Percentiles rank a stretch among this genome's conserved stretches.
phyloP scores from a whole-genome alignment of 2,797 vertebrate species.

The Coendou prehensilis region DNA sequence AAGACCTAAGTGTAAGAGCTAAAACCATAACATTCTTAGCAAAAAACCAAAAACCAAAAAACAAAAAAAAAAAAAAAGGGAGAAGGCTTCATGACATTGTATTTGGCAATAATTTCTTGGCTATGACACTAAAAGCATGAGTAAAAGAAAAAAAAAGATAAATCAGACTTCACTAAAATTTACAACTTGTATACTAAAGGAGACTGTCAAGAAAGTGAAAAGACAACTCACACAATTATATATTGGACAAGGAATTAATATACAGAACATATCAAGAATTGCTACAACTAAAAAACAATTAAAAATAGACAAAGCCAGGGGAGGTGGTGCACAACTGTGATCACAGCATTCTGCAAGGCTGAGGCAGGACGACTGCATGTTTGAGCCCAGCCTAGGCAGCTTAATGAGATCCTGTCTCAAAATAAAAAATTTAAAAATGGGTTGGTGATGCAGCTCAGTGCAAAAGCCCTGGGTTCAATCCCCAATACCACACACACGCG shows the following conservation, averaged over 20 bases:
- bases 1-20: constrained; percentile 19
- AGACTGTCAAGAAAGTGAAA: constrained; percentile 4
- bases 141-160: constrained; percentile 33
- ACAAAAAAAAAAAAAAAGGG: background rate
- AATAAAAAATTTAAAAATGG: background rate
- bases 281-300: background rate
- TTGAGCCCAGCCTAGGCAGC: background rate
- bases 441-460: background rate
- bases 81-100: background rate
- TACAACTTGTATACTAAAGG: background rate
- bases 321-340: background rate
- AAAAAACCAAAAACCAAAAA: constrained; percentile 14
- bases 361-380: background rate
- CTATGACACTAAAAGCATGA: background rate
- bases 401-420: background rate
- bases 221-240: background rate
- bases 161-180: background rate
- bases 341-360: background rate
- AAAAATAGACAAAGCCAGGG: background rate
- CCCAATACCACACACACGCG: background rate
- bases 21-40: constrained; percentile 15
- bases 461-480: background rate
- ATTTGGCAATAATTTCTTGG: constrained; percentile 44
- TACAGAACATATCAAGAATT: constrained; percentile 23
- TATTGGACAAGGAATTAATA: background rate